Evolutionary conservation across 2,113 vertebrate species (phyloP), one percentile per base, ranked within the genome.

Genomic region (Plestiodon gilberti): DNA sequence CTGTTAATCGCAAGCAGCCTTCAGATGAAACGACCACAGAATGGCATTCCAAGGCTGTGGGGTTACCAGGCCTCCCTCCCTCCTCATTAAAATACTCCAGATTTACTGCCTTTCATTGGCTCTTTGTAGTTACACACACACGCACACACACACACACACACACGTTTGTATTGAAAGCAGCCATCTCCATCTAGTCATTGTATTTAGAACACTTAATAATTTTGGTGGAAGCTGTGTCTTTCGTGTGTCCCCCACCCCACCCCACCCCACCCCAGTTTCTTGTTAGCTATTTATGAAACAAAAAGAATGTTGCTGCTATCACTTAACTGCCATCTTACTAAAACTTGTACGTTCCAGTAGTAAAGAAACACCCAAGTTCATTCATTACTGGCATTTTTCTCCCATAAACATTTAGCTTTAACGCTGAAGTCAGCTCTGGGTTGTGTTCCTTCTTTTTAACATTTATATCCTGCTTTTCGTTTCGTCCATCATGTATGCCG

Each of bases 101-200:
- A 92, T 90, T 91, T 89, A 88, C 82, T 90, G 78, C 73, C 40
- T 84, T 87, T 89, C 85, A 82, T 87, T 90, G 89, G 70, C 13
- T 84, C 82, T 86, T 87, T 86, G 59, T 84, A 85, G 80, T 91
- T 91, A 40, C 64, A 84, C n/a, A 86, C n/a, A n/a, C n/a, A n/a
- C n/a, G n/a, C n/a, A n/a, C n/a, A n/a, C n/a, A n/a, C n/a, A n/a
- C n/a, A n/a, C n/a, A n/a, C n/a, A n/a, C n/a, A n/a, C n/a, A n/a
- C n/a, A n/a, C n/a, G 5, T 86, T 90, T 57, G 25, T 82, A 77
- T 78, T 71, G 22, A 65, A 89, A 85, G 43, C 13, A 84, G 71
- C 35, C 78, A 28, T 89, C 73, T 90, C 55, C 40, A 88, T 86
- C 61, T 84, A 75, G n/a, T 0, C 18, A 0, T 76, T 86, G 57